phyloP scores from a whole-genome alignment of 1,140 invertebrate species.

The Brachionus manjavacas region DNA sequence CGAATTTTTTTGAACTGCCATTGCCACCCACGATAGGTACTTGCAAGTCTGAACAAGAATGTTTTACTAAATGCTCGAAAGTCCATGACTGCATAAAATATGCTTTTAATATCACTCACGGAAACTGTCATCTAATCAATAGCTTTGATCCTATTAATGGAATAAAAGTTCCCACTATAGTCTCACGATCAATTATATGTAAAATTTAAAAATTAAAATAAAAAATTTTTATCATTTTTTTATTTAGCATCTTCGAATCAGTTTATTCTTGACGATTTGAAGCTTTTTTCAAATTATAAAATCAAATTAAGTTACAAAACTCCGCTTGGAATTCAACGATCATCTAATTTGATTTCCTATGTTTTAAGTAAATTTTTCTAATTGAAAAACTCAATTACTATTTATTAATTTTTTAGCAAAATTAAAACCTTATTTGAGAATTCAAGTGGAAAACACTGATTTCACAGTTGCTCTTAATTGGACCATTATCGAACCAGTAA shows the following conservation, averaged over 20 bases:
- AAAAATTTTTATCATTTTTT: not conserved
- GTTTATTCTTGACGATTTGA: not conserved
- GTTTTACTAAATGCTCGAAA: not conserved
- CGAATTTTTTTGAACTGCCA: not conserved
- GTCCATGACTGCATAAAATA: not conserved
- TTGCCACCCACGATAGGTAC: not conserved
- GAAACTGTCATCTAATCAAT: not conserved
- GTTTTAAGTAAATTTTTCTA: conserved; percentile 17
- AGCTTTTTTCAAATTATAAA: conserved; percentile 22
- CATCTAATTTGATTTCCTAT: not conserved
- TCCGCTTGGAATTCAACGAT: not conserved
- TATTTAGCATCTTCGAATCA: not conserved
- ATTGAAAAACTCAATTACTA: too few species aligned
- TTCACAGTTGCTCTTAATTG: conserved; percentile 23
- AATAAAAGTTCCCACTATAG: not conserved
- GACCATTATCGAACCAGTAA: not conserved
- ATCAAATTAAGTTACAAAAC: conserved; percentile 34
- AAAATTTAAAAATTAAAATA: not conserved
- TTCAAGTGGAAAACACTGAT: not conserved
- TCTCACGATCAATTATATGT: conserved; percentile 14
- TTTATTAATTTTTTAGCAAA: conserved; percentile 20
- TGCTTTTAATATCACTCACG: not conserved
- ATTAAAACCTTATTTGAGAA: conserved; percentile 18
- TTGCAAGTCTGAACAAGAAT: not conserved
- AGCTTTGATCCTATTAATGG: conserved; percentile 1